Conservation (phyloP, 2,888 invertebrate genomes). For the Drosophila ezoana region DNA sequence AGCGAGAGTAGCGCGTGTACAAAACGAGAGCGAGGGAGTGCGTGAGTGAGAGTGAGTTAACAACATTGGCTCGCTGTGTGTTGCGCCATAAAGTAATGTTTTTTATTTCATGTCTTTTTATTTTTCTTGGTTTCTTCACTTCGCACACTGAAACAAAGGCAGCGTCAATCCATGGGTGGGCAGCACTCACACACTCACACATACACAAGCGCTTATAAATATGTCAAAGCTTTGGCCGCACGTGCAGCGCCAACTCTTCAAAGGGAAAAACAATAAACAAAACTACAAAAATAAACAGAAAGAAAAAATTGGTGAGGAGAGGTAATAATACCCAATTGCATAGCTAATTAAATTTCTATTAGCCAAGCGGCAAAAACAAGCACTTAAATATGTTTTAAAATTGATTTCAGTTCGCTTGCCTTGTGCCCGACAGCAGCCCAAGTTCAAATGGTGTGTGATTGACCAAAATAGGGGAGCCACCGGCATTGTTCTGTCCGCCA, state of each 20-base stretch:
- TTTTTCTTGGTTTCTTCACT: conserved; percentile 63
- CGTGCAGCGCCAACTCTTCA: conserved; percentile 53
- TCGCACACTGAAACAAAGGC: conserved; percentile 31
- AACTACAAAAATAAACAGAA: conserved; percentile 10
- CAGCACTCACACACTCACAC: conserved; percentile 27
- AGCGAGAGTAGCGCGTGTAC: background rate
- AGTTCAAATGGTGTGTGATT: no score
- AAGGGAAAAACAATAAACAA: conserved; percentile 39
- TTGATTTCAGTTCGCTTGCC: conserved; percentile 60
- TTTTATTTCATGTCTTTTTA: conserved; percentile 63
- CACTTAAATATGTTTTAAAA: conserved; percentile 44
- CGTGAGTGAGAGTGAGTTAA: conserved; percentile 10
- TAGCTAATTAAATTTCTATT: conserved; percentile 61
- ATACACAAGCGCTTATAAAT: conserved; percentile 9
- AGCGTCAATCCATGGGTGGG: conserved; percentile 51
- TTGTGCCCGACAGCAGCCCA: conserved; percentile 21
- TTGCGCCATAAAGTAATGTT: no score
- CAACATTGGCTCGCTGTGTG: no score
- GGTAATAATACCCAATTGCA: conserved; percentile 38
- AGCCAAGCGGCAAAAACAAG: conserved; percentile 33
- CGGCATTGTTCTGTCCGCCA: background rate
- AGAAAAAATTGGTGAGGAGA: conserved; percentile 6
- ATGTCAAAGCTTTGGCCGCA: conserved; percentile 56
- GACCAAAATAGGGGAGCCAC: background rate
- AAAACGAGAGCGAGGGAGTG: conserved; percentile 1